Percentiles rank a stretch among this genome's conserved stretches.
Conservation (phyloP, 2,113 vertebrate species). For the Dermatemys mawii region DNA sequence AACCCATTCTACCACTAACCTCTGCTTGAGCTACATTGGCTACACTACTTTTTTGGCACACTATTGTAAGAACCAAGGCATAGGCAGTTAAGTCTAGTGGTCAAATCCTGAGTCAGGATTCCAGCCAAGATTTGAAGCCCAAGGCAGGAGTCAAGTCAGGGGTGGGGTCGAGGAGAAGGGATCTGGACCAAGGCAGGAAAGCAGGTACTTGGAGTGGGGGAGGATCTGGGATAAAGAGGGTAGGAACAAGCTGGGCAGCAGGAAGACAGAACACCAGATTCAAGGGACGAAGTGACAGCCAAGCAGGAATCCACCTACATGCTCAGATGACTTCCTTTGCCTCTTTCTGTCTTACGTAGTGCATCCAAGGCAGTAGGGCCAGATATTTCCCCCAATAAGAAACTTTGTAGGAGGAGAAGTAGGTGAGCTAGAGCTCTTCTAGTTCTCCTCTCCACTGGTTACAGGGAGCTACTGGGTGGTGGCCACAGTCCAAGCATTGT, state of each 20-base stretch:
- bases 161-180: not conserved
- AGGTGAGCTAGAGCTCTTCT: not conserved
- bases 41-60: not conserved
- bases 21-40: not conserved
- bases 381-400: not conserved
- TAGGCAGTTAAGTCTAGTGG: not conserved
- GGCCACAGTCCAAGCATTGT: too few relatives aligned
- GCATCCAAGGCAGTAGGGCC: too few relatives aligned
- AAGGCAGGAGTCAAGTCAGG: not conserved
- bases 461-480: too few relatives aligned
- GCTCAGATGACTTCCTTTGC: not conserved
- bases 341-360: not conserved
- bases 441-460: not conserved
- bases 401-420: not conserved
- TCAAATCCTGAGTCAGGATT: not conserved
- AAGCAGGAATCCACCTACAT: not conserved
- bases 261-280: not conserved
- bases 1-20: not conserved
- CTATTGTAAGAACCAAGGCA: not conserved
- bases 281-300: too few relatives aligned
- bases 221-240: not conserved
- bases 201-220: not conserved
- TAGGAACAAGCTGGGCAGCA: not conserved
- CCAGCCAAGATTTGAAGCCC: not conserved
- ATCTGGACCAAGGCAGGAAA: not conserved